Conservation (phyloP, 2,797 vertebrate species). For the Crypturellus tataupa region DNA sequence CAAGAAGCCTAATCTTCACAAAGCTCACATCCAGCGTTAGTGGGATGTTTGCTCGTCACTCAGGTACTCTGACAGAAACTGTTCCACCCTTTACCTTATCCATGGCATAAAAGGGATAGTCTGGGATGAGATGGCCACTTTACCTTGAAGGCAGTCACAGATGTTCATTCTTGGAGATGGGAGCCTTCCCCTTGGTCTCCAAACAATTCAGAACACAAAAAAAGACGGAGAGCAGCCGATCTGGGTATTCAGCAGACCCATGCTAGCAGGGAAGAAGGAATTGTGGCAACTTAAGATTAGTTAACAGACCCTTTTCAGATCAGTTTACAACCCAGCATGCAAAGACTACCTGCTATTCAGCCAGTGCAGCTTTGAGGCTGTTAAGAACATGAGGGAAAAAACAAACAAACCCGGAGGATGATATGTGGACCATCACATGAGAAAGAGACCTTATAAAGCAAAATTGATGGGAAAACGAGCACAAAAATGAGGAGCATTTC, state of each 20-base stretch:
- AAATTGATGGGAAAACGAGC: conserved; percentile 31
- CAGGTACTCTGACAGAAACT: not conserved
- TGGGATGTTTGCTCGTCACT: not conserved
- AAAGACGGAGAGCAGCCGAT: not conserved
- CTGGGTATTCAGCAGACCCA: not conserved
- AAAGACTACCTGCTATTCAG: conserved; percentile 29
- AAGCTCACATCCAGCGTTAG: not conserved
- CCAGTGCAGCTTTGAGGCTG: not conserved
- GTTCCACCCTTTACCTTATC: not conserved
- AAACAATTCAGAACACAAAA: not conserved
- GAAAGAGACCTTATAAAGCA: conserved; percentile 26
- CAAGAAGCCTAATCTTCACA: not conserved
- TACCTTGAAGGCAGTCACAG: not conserved
- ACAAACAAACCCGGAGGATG: not conserved
- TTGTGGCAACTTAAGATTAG: not conserved
- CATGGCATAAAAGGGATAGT: not conserved
- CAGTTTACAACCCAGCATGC: not conserved
- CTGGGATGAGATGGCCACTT: not conserved
- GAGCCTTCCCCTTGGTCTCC: not conserved
- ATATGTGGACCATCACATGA: conserved; percentile 1
- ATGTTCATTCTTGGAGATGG: not conserved
- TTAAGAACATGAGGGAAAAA: not conserved
- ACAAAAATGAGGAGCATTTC: not conserved
- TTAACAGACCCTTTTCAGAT: not conserved
- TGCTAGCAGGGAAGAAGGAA: not conserved